Base-by-base conservation (phyloP, 1,140 invertebrate genomes). In the Armadillidium nasatum region DNA sequence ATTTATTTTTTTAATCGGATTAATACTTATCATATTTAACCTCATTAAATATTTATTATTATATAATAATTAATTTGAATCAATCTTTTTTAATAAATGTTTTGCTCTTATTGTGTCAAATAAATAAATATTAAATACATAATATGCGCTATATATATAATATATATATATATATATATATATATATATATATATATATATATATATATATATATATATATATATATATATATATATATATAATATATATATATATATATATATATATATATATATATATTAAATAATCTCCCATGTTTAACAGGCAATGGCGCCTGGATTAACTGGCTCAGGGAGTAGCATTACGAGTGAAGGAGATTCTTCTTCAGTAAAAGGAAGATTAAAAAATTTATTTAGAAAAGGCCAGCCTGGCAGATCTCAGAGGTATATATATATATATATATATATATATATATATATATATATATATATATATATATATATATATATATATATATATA, bases 131-230 rank as follows among this genome's bases (percentile, higher is more conserved):
- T 50, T 10, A 50, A 50, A 50, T 50, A 10, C 9, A 10, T 50
- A 50, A 50, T 15, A 50, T 50, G 9, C 46, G 9, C 46, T 9
- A 10, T 9, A 50, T 10, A 50, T 50, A 50, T 50, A 50, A 10
- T n/a, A n/a, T n/a, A n/a, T n/a, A n/a, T n/a, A n/a, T n/a, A n/a
- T n/a, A n/a, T n/a, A n/a, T n/a, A n/a, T n/a, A n/a, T n/a, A n/a
- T n/a, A n/a, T n/a, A n/a, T n/a, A n/a, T n/a, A n/a, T n/a, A n/a
- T n/a, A n/a, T n/a, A n/a, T n/a, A n/a, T n/a, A n/a, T n/a, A n/a
- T n/a, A n/a, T n/a, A n/a, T n/a, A n/a, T n/a, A n/a, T 71, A 71
- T 71, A 44, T 43, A 33, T 23, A 71, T 71, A 71, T 10, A n/a
- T 71, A 23, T 23, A 71, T 71, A 10, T 43, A 43, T 22, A 71